Base-by-base conservation (phyloP, 2,113 vertebrate genomes). In the Syngnathus scovelli region DNA sequence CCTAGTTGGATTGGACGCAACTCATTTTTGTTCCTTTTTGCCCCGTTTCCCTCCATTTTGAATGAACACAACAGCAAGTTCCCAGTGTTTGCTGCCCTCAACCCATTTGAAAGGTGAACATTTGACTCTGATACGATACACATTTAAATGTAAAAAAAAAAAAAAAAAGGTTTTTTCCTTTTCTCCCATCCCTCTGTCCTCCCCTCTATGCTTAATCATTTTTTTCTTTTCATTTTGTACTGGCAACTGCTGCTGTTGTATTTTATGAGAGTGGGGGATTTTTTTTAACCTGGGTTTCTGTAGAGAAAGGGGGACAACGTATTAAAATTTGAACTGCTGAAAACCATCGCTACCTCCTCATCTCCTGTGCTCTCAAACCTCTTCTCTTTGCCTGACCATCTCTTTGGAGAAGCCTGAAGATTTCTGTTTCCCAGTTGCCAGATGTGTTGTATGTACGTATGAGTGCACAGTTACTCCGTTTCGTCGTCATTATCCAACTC, bases 241-340 rank as follows among this genome's bases (percentile, higher is more conserved):
- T 93, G 81, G 86, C 93, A 93, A 94, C 93, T 92, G 93, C 95
- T 96, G 95, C 96, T 96, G 93, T 94, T 95, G 94, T 96, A 95
- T 96, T 98, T 97, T 97, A 96, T 94, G 94, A 92, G 92, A 92
- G 94, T 90, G 92, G 94, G 86, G 85, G 82, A 86, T 89, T 89
- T 91, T 90, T 55, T 54, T 54, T 54, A 10, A 96, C 93, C 94
- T 95, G 94, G 94, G 94, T 90, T 91, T 91, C 86, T 95, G 94
- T 93, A 92, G 92, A 91, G 91, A 92, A 87, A 84, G 86, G 88
- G 93, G 92, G 92, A 91, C 89, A 90, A 87, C 88, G 89, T 90
- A 92, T 90, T 92, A 95, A 94, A 62, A 95, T 94, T 94, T 94
- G 93, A 95, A 95, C 93, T 95, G 93, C 93, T 95, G 93, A 89